Base-by-base conservation (phyloP, 2,113 vertebrate genomes). In the Chloropsis cyanopogon region DNA sequence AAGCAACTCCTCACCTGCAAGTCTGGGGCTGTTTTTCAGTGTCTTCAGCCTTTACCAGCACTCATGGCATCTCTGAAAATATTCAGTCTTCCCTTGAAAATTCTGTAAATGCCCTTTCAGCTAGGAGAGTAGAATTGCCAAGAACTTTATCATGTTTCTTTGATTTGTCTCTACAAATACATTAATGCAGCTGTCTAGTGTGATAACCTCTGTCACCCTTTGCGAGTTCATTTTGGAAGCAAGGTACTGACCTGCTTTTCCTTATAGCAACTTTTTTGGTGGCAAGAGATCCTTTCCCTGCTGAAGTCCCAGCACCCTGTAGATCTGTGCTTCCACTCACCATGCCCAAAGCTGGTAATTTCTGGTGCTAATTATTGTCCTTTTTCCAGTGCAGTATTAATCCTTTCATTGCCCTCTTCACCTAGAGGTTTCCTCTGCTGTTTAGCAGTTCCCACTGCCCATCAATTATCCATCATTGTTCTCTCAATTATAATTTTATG, bases 231-330 rank as follows among this genome's bases (percentile, higher is more conserved):
- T 82, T 96, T 95, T 63, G 79, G 92, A 73, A 92, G 86, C 77
- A 77, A 79, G 90, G 90, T 91, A 94, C 95, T 86, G 91, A 94
- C 79, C 83, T 76, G 82, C 77, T 95, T 94, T 94, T 93, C 93
- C 87, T 97, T 91, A 86, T 12, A 83, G 90, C n/a, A 60, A 33
- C 46, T 28, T 14, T 37, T n/a, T 31, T 5, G 17, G 18, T 24
- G 33, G 52, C 10, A 24, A 20, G 35, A 11, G 35, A n/a, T 49
- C 47, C 42, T 72, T 33, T 46, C 47, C 54, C 4, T n/a, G 56
- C 52, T 26, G 52, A 49, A 46, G 37, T 70, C 50, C 4, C 29
- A 42, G 52, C 33, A 52, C 49, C 46, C n/a, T 25, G 53, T 19
- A 21, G 41, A 28, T 31, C 52, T 41, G 10, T 29, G 5, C 37